Evolutionary conservation across 1,140 invertebrate genomes (phyloP), one percentile per base, ranked within the genome.

Genomic region (Drosophila bocqueti): DNA sequence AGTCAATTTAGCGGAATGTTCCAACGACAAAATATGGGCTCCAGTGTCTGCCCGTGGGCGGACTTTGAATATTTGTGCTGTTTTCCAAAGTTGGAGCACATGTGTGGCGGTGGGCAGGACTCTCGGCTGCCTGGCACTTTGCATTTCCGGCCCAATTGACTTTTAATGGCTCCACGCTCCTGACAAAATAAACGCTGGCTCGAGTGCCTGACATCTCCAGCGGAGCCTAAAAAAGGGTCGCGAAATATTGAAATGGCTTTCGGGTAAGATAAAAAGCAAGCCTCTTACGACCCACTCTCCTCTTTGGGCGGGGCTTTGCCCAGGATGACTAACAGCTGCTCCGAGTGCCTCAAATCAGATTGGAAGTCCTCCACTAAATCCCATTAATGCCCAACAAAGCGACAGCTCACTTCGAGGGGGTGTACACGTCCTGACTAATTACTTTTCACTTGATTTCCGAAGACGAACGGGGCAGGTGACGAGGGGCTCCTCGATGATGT

Each of bases 1-100:
- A 87, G 61, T 83, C 72, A 87, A 87, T 87, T 87, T 83, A 83
- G 83, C 65, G 84, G 83, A 87, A 87, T 77, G 76, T 66, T 76
- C 66, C 67, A 58, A 72, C 71, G 55, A 63, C 58, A 47, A 68
- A 71, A 67, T 59, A 63, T 64, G 61, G 54, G 72, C 62, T 80
- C 5, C 50, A 49, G 16, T 54, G 42, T 58, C 38, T 61, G 47
- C 40, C 67, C 58, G 49, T 75, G 58, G 69, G 80, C 61, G 38
- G 50, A 36, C 60, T 61, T 74, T 58, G 49, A 58, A 61, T 43
- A 36, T 60, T 55, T 58, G 47, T 31, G 36, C 24, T 67, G 46
- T 57, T 60, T 77, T 59, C 38, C 9, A 9, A 64, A 68, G 26
- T 76, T 66, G 40, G 42, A 40, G 52, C 63, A 67, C 26, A 76